A percentile compares a stretch with the other conserved stretches of the same genome.
Conservation (phyloP, 2,797 vertebrate species). For the Poecilia velifera region DNA sequence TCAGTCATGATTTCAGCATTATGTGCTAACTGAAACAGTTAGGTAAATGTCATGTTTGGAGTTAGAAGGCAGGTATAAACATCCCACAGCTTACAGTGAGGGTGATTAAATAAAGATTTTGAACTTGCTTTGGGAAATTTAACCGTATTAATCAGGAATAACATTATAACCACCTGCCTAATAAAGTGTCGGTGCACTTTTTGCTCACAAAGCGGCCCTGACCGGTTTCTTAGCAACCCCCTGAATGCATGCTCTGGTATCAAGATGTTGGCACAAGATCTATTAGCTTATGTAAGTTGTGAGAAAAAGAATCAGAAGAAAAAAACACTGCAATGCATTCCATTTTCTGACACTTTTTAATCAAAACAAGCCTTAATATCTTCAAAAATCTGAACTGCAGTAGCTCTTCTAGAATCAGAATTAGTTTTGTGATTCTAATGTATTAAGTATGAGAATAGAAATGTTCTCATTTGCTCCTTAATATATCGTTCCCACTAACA, state of each 20-base stretch:
- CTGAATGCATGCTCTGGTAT: no score
- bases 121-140: not conserved
- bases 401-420: no score
- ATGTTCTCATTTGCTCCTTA: no score
- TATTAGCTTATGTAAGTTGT: not conserved
- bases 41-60: not conserved
- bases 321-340: not conserved
- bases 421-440: no score
- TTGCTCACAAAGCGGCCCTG: not conserved
- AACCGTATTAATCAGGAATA: not conserved
- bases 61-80: not conserved
- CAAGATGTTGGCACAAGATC: not conserved
- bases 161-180: not conserved
- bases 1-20: not conserved
- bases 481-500: no score
- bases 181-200: not conserved
- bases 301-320: not conserved
- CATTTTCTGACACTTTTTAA: not conserved
- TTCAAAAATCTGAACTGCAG: not conserved
- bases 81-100: not conserved
- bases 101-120: not conserved
- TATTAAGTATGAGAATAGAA: no score
- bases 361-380: not conserved
- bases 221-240: not conserved
- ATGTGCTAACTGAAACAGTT: not conserved